These are phyloP conservation scores for Eilema griseolum DNA, from an alignment of 2,888 invertebrate species.

Conservation along the genomic window DNA sequence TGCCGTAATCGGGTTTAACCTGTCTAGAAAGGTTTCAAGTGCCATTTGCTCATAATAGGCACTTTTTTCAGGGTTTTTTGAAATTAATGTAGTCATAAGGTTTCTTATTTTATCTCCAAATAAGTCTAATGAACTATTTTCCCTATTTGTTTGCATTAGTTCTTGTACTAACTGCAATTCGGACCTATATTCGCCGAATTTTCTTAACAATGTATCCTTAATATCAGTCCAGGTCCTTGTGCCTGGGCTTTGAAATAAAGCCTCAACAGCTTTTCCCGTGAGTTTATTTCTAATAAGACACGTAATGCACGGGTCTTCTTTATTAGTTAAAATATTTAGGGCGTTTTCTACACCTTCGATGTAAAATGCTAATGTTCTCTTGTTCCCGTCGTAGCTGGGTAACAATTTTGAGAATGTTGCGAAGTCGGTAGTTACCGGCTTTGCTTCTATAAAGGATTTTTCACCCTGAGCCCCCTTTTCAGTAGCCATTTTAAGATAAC, in stretches of 20 bases:
- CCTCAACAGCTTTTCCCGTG: constrained; percentile 30
- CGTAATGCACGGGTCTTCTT: constrained; percentile 26
- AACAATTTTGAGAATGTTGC: constrained; percentile 11
- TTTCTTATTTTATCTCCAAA: constrained; percentile 36
- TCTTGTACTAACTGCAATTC: constrained; percentile 39
- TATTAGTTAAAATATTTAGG: constrained; percentile 30
- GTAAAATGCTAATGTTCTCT: constrained; percentile 42
- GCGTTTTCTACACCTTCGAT: constrained; percentile 45
- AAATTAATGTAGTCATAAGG: neutral
- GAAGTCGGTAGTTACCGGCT: neutral
- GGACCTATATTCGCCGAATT: constrained; percentile 41
- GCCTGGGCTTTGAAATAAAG: constrained; percentile 8
- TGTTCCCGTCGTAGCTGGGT: constrained; percentile 50
- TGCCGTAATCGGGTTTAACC: constrained; percentile 42
- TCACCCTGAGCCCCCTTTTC: neutral
- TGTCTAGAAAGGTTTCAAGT: constrained; percentile 36
- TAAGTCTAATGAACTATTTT: constrained; percentile 15
- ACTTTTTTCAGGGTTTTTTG: constrained; percentile 19
- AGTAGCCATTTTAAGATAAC: constrained; percentile 6
- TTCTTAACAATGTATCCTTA: constrained; percentile 28
- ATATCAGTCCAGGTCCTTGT: constrained; percentile 28
- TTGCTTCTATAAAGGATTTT: neutral
- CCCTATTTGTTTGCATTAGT: constrained; percentile 27
- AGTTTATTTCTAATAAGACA: constrained; percentile 49
- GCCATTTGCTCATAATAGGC: constrained; percentile 44